These are phyloP conservation scores for Aspidoscelis tigris DNA, from an alignment of 2,113 vertebrate genomes.

Conservation along the genomic window DNA sequence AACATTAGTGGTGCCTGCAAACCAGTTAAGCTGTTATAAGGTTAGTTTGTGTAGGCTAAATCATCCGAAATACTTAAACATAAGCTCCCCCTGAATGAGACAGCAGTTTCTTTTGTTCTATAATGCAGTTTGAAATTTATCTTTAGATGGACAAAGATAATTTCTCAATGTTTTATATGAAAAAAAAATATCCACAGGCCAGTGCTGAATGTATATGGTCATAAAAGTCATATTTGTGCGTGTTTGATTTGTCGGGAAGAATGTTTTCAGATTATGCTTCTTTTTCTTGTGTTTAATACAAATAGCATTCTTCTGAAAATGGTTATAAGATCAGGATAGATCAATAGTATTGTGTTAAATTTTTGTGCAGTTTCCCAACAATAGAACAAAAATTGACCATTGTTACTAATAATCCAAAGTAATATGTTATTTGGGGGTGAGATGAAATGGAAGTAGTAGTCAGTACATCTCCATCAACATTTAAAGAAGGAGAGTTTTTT, in stretches of 20 bases:
- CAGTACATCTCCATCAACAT: not conserved
- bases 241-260: not conserved
- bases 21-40: not conserved
- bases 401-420: not conserved
- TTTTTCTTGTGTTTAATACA: not conserved
- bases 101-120: constrained; percentile 33
- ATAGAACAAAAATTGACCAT: not conserved
- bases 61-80: not conserved
- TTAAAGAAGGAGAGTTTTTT: not conserved
- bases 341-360: not conserved
- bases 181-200: not conserved
- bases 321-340: not conserved
- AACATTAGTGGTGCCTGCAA: not conserved
- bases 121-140: not conserved
- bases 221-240: not conserved
- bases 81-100: constrained; percentile 33
- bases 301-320: not conserved
- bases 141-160: not conserved
- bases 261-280: not conserved
- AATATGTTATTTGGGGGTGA: not conserved
- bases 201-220: not conserved
- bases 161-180: not conserved
- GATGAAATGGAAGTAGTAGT: not conserved
- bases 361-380: not conserved
- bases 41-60: not conserved